Evolutionary conservation across 2,113 vertebrate genomes (phyloP).

Genomic region (Pseudolaguvia tuberculata): DNA sequence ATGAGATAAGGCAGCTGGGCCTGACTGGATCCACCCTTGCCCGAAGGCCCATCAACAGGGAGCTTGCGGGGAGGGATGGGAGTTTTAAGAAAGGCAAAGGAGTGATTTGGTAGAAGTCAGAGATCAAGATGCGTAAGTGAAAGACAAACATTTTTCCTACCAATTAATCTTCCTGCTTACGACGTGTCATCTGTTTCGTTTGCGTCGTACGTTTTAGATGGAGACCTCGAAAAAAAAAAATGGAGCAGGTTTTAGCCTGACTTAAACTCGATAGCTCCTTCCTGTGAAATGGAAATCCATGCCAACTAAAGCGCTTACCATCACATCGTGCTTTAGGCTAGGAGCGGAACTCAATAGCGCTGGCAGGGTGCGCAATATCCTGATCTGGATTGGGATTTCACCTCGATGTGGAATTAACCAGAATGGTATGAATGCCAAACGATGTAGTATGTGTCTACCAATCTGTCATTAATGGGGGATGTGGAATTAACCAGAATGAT

Average conservation of each 20-base stretch:
- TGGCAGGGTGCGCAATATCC: too few relatives aligned
- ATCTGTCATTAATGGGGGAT: too few relatives aligned
- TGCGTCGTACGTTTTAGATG: background rate
- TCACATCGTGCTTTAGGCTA: slow-evolving; percentile 37
- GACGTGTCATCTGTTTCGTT: background rate
- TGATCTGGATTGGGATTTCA: background rate
- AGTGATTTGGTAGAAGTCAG: slow-evolving; percentile 48
- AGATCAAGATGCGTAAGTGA: slow-evolving; percentile 3
- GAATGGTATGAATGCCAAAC: too few relatives aligned
- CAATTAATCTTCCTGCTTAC: too few relatives aligned
- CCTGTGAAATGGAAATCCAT: slow-evolving; percentile 20
- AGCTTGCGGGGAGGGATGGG: background rate
- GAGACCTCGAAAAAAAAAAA: background rate
- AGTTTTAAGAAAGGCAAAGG: slow-evolving; percentile 27
- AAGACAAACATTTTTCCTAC: too few relatives aligned
- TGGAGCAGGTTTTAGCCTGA: slow-evolving; percentile 42
- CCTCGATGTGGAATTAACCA: background rate
- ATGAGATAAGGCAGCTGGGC: slow-evolving; percentile 31
- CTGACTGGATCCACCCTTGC: slow-evolving; percentile 23
- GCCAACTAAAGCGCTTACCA: background rate
- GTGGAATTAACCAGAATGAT: background rate
- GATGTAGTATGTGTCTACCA: too few relatives aligned
- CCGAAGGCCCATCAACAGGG: slow-evolving; percentile 15
- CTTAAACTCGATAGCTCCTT: slow-evolving; percentile 34
- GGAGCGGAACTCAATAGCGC: background rate